Evolutionary conservation across 2,888 invertebrate species (phyloP).

Genomic region (Pseudanteris insignis): DNA sequence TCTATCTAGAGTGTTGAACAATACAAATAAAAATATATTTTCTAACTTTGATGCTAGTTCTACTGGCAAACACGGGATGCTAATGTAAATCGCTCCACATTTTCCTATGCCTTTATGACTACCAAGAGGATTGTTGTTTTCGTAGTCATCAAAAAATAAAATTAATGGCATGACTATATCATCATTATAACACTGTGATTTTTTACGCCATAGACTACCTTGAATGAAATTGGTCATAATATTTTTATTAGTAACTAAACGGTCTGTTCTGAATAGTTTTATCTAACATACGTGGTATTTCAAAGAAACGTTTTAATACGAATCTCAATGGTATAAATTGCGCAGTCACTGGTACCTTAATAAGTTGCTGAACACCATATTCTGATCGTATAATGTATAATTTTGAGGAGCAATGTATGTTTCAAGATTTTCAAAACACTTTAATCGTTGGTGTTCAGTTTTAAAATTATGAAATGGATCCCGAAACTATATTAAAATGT

Average conservation of each 20-base stretch:
- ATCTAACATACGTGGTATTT: constrained; percentile 32
- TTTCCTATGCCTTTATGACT: constrained; percentile 8
- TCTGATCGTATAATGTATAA: constrained; percentile 2
- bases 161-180: constrained; percentile 1
- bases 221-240: constrained; percentile 9
- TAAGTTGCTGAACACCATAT: too few relatives aligned
- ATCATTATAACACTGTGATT: background rate
- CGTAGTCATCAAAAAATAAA: constrained; percentile 8
- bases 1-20: constrained; percentile 10
- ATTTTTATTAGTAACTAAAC: constrained; percentile 13
- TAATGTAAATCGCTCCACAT: constrained; percentile 2
- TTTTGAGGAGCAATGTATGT: constrained; percentile 5
- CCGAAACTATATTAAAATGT: too few relatives aligned
- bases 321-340: constrained; percentile 43
- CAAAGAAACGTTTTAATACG: constrained; percentile 42
- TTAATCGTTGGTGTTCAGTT: constrained; percentile 4
- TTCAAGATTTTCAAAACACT: background rate
- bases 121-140: constrained; percentile 7
- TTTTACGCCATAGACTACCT: constrained; percentile 1
- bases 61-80: constrained; percentile 6
- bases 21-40: constrained; percentile 4
- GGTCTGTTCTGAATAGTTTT: constrained; percentile 22
- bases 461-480: constrained; percentile 4
- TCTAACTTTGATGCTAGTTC: constrained; percentile 3
- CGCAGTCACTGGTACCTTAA: constrained; percentile 20